These are phyloP conservation scores for Alouatta palliata DNA, from an alignment of 2,113 vertebrate genomes.

Conservation along the genomic window DNA sequence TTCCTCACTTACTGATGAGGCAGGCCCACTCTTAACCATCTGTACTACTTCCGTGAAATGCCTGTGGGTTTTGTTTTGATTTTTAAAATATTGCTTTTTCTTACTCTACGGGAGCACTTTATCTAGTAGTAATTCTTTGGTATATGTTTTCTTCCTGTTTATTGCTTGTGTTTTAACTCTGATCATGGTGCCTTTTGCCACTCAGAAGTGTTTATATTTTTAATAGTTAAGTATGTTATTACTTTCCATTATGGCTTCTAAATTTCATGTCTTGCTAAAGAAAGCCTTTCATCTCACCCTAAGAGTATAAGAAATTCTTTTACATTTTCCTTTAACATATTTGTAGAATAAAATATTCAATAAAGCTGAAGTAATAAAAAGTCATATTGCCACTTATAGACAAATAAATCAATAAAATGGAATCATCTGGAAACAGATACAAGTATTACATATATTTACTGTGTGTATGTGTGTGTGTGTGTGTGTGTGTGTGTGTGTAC, in stretches of 20 bases:
- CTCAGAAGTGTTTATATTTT: not conserved
- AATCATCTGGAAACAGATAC: not conserved
- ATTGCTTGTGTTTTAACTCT: not conserved
- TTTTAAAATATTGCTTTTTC: not conserved
- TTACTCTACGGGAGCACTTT: not conserved
- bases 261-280: not conserved
- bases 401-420: not conserved
- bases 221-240: not conserved
- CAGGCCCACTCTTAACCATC: not conserved
- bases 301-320: not conserved
- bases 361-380: not conserved
- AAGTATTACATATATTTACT: not conserved
- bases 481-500: no score
- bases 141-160: not conserved
- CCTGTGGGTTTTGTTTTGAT: not conserved
- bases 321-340: constrained; percentile 3
- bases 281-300: not conserved
- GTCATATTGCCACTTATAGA: not conserved
- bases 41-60: not conserved
- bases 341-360: not conserved
- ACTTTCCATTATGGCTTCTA: not conserved
- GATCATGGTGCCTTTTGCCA: not conserved
- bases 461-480: rapidly evolving
- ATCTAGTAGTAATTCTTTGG: not conserved
- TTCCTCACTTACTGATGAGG: not conserved